phyloP scores from a whole-genome alignment of 2,113 vertebrate species.

The Bujurquina vittata region DNA sequence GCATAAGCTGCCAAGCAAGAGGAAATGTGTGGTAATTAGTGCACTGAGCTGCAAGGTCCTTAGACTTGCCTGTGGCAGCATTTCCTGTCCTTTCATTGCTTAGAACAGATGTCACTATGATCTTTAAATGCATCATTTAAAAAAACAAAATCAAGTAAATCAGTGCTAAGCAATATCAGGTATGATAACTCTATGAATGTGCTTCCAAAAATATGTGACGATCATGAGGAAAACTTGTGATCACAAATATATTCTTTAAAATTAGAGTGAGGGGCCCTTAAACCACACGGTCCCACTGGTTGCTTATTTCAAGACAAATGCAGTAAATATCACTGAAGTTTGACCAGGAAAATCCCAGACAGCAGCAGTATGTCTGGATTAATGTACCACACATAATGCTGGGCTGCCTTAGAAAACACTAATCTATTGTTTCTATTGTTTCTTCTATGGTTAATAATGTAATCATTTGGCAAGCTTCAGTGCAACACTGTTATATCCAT shows the following conservation, averaged over 20 bases:
- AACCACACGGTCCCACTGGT: background rate
- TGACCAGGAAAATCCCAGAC: slow-evolving; percentile 1
- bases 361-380: background rate
- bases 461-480: slow-evolving; percentile 59
- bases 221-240: too few relatives aligned
- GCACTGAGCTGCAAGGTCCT: slow-evolving; percentile 44
- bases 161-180: background rate
- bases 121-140: slow-evolving; percentile 7
- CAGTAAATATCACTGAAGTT: background rate
- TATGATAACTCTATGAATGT: background rate
- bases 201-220: background rate
- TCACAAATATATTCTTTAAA: background rate
- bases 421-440: slow-evolving; percentile 41
- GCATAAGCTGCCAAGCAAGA: slow-evolving; percentile 61
- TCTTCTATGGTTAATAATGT: slow-evolving; percentile 39
- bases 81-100: slow-evolving; percentile 45
- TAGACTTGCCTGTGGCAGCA: slow-evolving; percentile 53
- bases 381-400: background rate
- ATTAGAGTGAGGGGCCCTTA: background rate
- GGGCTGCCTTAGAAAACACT: slow-evolving; percentile 22
- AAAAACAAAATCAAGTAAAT: slow-evolving; percentile 35
- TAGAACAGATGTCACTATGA: slow-evolving; percentile 53
- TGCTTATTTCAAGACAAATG: background rate
- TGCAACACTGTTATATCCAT: slow-evolving; percentile 57
- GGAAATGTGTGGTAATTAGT: slow-evolving; percentile 70